phyloP scores from a whole-genome alignment of 2,113 vertebrate species.

The Heterotilapia buettikoferi region DNA sequence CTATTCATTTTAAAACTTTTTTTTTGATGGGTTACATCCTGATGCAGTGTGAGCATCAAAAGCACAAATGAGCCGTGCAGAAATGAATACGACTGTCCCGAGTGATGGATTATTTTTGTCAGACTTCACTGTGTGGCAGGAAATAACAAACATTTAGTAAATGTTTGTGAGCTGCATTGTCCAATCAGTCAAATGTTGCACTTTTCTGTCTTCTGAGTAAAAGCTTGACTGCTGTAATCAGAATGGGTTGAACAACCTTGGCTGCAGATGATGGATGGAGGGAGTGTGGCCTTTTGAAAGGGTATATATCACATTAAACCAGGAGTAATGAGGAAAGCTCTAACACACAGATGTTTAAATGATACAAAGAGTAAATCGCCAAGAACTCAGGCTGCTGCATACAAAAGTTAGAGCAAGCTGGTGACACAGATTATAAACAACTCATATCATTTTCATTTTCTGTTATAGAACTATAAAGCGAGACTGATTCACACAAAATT shows the following conservation, averaged over 20 bases:
- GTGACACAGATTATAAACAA: background rate
- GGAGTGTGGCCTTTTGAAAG: slow-evolving; percentile 72
- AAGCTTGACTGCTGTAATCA: slow-evolving; percentile 64
- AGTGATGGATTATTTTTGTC: background rate
- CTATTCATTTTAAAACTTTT: background rate
- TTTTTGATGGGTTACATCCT: background rate
- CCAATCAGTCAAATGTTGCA: slow-evolving; percentile 34
- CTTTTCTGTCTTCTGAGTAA: slow-evolving; percentile 25
- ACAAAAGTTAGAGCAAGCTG: background rate
- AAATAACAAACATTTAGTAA: background rate
- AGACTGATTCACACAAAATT: background rate
- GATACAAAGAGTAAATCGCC: slow-evolving; percentile 44
- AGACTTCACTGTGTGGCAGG: background rate
- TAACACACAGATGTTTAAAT: slow-evolving; percentile 70
- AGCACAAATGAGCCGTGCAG: background rate
- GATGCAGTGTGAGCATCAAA: background rate
- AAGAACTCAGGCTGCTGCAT: slow-evolving; percentile 24
- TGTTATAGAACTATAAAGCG: background rate
- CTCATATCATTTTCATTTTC: background rate
- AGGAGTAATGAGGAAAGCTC: slow-evolving; percentile 70
- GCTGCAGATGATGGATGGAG: slow-evolving; percentile 67
- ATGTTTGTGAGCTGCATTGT: background rate
- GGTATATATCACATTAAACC: slow-evolving; percentile 75
- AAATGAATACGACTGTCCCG: background rate
- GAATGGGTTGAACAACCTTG: slow-evolving; percentile 59